phyloP scores from a whole-genome alignment of 2,888 invertebrate genomes.

The Catocala fraxini region DNA sequence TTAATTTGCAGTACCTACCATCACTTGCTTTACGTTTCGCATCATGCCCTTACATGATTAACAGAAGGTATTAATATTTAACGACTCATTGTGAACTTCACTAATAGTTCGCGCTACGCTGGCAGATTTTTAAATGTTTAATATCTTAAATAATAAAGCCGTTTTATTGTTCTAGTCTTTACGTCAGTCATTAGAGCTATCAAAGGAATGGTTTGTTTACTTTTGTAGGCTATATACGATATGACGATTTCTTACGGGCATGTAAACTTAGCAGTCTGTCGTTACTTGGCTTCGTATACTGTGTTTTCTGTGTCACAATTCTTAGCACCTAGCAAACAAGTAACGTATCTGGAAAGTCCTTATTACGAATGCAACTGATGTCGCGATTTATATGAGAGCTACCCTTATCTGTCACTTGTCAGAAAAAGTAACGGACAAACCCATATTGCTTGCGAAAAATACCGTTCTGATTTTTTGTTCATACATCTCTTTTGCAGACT shows the following conservation, averaged over 20 bases:
- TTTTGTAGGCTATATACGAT: background rate
- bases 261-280: constrained; percentile 23
- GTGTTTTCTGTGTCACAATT: constrained; percentile 36
- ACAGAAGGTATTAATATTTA: constrained; percentile 78
- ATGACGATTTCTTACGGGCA: constrained; percentile 18
- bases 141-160: constrained; percentile 40
- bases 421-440: constrained; percentile 76
- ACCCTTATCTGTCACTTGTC: constrained; percentile 77
- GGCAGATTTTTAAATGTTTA: constrained; percentile 67
- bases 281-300: constrained; percentile 19
- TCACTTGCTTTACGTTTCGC: constrained; percentile 65
- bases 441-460: constrained; percentile 71
- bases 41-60: constrained; percentile 72
- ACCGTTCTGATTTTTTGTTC: constrained; percentile 80
- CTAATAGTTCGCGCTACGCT: constrained; percentile 70
- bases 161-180: constrained; percentile 35
- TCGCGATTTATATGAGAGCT: constrained; percentile 71
- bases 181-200: constrained; percentile 14
- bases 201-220: constrained; percentile 26
- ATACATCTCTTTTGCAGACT: constrained; percentile 26
- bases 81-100: constrained; percentile 81
- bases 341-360: constrained; percentile 49
- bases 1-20: constrained; percentile 66
- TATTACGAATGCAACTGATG: constrained; percentile 73
- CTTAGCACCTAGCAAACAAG: constrained; percentile 33